These are phyloP conservation scores for Rhogogaster chlorosoma DNA, from an alignment of 2,888 invertebrate genomes.

Conservation along the genomic window DNA sequence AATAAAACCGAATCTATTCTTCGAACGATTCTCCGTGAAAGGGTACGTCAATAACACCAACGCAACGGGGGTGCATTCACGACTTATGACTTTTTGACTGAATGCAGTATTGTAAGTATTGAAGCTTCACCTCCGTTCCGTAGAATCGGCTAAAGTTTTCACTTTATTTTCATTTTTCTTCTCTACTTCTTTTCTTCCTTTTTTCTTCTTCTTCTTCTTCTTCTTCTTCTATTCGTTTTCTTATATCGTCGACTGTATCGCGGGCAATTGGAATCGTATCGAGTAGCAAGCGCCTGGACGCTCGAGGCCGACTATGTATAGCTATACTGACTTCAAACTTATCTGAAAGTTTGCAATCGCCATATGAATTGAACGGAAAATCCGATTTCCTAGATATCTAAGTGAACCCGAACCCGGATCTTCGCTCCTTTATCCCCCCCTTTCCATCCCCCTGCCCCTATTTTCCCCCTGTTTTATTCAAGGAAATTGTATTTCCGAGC, in stretches of 20 bases:
- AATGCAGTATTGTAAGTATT: constrained; percentile 14
- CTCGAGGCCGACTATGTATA: neutral
- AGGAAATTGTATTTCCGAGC: constrained; percentile 7
- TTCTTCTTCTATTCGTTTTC: neutral
- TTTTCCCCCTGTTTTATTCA: neutral
- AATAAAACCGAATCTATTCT: neutral
- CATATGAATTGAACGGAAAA: constrained; percentile 3
- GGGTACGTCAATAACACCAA: neutral
- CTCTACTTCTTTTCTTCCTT: neutral
- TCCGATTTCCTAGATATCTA: constrained; percentile 4
- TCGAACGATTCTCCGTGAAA: neutral
- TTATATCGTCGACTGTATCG: constrained; percentile 1
- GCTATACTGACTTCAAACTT: neutral
- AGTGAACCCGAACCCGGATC: neutral
- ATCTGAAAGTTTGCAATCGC: constrained; percentile 25
- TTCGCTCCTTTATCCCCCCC: neutral
- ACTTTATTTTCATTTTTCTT: neutral
- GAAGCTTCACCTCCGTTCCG: neutral
- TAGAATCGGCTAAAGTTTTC: constrained; percentile 9
- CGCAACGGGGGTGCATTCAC: too few relatives aligned
- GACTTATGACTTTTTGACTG: neutral
- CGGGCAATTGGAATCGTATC: constrained; percentile 25
- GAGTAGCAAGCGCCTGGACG: neutral
- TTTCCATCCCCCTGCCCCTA: neutral
- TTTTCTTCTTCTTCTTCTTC: neutral